Evolutionary conservation across 2,113 vertebrate species (phyloP).

Genomic region (Callionymus lyra): DNA sequence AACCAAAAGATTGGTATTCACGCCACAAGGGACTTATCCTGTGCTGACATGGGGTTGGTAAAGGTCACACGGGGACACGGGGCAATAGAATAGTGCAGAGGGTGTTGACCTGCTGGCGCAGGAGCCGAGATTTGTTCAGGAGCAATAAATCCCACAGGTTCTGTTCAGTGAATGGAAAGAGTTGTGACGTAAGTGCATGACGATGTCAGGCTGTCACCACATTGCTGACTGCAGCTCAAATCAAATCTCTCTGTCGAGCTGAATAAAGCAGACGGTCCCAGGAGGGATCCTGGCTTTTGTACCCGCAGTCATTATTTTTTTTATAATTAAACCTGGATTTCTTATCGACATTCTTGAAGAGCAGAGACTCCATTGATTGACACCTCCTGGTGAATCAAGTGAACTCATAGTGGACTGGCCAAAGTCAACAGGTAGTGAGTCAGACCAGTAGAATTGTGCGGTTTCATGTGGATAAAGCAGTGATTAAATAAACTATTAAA

Average conservation of each 20-base stretch:
- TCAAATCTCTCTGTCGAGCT: slow-evolving; percentile 39
- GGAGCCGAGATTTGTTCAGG: slow-evolving; percentile 11
- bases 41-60: slow-evolving; percentile 8
- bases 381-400: no score
- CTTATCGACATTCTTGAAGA: no score
- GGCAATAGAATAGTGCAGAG: slow-evolving; percentile 9
- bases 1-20: no score
- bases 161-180: slow-evolving; percentile 21
- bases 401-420: no score
- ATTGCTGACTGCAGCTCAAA: slow-evolving; percentile 46
- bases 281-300: slow-evolving; percentile 18
- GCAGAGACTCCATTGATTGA: no score
- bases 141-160: slow-evolving; percentile 20
- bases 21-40: slow-evolving; percentile 15
- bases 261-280: slow-evolving; percentile 38
- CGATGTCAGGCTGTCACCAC: slow-evolving; percentile 46
- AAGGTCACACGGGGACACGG: slow-evolving; percentile 16
- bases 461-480: slow-evolving; percentile 14
- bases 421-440: slow-evolving; percentile 22
- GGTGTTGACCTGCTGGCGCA: slow-evolving; percentile 23
- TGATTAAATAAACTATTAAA: no score
- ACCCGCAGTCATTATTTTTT: no score
- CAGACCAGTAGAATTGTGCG: slow-evolving; percentile 57
- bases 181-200: slow-evolving; percentile 24
- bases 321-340: no score